These are phyloP conservation scores for Eciton burchellii DNA, from an alignment of 1,140 invertebrate species.

Conservation along the genomic window DNA sequence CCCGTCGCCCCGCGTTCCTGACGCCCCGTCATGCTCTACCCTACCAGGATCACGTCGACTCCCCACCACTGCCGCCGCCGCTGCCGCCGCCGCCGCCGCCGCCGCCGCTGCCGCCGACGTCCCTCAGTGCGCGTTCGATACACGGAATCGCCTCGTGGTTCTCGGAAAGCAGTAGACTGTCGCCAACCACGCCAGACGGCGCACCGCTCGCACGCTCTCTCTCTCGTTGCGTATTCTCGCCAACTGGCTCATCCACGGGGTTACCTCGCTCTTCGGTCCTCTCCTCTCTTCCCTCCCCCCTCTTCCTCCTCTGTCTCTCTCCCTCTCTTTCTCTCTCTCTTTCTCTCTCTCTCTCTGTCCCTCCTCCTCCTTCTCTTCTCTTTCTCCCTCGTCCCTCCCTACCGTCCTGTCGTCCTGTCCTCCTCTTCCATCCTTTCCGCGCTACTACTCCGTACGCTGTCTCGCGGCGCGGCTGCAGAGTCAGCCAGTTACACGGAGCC, in stretches of 20 bases:
- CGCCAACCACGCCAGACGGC: slow-evolving; percentile 85
- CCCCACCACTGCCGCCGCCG: slow-evolving; percentile 46
- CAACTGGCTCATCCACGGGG: slow-evolving; percentile 72
- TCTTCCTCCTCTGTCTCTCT: slow-evolving; percentile 26
- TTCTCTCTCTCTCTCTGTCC: background rate
- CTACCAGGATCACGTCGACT: slow-evolving; percentile 15
- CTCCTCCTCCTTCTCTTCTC: background rate
- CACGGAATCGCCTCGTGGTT: slow-evolving; percentile 84
- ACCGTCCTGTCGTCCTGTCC: background rate
- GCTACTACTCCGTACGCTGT: slow-evolving; percentile 42
- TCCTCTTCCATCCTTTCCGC: background rate
- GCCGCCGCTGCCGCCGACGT: slow-evolving; percentile 39
- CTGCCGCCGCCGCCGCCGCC: slow-evolving; percentile 46
- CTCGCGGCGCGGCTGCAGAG: slow-evolving; percentile 63
- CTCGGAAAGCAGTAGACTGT: slow-evolving; percentile 85
- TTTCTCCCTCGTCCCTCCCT: background rate
- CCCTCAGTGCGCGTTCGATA: slow-evolving; percentile 82
- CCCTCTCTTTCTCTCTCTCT: background rate
- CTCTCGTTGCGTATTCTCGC: slow-evolving; percentile 66
- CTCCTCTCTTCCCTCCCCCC: slow-evolving; percentile 45
- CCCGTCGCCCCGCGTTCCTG: slow-evolving; percentile 64
- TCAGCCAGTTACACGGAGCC: slow-evolving; percentile 64
- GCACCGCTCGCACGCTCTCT: slow-evolving; percentile 79
- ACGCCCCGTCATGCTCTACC: slow-evolving; percentile 61
- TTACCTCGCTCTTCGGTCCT: slow-evolving; percentile 53